Evolutionary conservation across 1,140 invertebrate species (phyloP), one percentile per base, ranked within the genome.

Genomic region (Caenorhabditis briggsae): DNA sequence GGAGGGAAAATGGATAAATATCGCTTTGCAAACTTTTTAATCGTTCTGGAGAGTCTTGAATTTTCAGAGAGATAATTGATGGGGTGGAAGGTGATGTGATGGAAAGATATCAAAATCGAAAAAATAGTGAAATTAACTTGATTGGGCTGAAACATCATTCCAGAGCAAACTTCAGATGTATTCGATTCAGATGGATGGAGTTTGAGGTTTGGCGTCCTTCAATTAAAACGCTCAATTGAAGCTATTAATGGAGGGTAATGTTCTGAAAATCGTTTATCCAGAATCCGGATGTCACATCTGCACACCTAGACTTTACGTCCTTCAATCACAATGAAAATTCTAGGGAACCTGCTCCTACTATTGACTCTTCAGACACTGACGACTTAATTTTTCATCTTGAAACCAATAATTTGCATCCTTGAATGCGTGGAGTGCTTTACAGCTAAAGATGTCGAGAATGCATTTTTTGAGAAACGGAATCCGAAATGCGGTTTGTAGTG

Each of bases 61-160:
- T 46, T 78, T 53, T 78, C 50, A 16, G 23, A 20, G 53, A 11
- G n/a, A 78, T 78, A 78, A 78, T 78, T 78, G 70, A 23, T 6
- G 70, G 46, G 16, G 48, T 23, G 3, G 46, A 11, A n/a, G 33
- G 33, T 78, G 70, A 78, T 46, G 70, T 78, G 70, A 20, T 18
- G 43, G 9, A 41, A 9, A 53, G 23, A 53, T 78, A 78, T 78
- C 70, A 78, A 46, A 50, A 18, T 78, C 50, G 53, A 50, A 78
- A n/a, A 46, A 70, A 53, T n/a, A 78, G n/a, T 78, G 70, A 78
- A 78, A 78, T 50, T 46, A 78, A 23, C 20, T 20, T 18, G 23
- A 25, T 3, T 25, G 11, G 11, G 25, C 20, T 78, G 11, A 50
- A 78, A 78, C 33, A 78, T 50, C 64, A 70, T 11, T 12, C 2